phyloP scores from a whole-genome alignment of 2,888 invertebrate species.

The Odontomyia ornata region DNA sequence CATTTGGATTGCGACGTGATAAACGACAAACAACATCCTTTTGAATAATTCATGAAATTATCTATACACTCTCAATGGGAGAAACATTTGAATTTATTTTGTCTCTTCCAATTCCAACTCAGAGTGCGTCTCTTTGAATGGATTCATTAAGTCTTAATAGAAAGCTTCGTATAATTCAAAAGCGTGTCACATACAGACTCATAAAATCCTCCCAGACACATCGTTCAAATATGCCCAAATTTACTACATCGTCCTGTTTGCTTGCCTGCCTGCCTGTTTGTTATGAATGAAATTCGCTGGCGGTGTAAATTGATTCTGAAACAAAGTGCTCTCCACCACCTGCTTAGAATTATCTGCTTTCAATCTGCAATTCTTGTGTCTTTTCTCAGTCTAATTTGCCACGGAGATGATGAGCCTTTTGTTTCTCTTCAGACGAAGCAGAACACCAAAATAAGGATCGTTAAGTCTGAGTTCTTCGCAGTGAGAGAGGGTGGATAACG shows the following conservation, averaged over 20 bases:
- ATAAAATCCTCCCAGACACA: neutral
- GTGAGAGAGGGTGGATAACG: too few species aligned
- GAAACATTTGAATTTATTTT: neutral
- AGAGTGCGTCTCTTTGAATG: neutral
- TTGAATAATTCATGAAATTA: conserved; percentile 8
- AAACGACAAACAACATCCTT: neutral
- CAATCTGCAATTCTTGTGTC: neutral
- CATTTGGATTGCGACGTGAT: neutral
- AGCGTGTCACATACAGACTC: neutral
- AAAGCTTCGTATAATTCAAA: neutral
- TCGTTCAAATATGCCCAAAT: neutral
- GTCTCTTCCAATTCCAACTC: neutral
- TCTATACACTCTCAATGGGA: neutral
- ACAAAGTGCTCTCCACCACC: neutral
- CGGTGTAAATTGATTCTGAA: neutral
- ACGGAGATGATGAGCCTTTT: neutral
- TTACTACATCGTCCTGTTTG: neutral
- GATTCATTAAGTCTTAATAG: conserved; percentile 19
- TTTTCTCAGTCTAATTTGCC: neutral
- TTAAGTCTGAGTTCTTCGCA: too few species aligned
- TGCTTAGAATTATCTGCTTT: neutral
- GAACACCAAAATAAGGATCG: too few species aligned
- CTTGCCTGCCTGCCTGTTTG: too few species aligned
- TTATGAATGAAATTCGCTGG: neutral
- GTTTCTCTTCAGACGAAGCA: too few species aligned